Percentiles rank a stretch among this genome's conserved stretches.
These are phyloP conservation scores for Acipenser oxyrinchus DNA, from an alignment of 2,797 vertebrate genomes.

Conservation along the genomic window DNA sequence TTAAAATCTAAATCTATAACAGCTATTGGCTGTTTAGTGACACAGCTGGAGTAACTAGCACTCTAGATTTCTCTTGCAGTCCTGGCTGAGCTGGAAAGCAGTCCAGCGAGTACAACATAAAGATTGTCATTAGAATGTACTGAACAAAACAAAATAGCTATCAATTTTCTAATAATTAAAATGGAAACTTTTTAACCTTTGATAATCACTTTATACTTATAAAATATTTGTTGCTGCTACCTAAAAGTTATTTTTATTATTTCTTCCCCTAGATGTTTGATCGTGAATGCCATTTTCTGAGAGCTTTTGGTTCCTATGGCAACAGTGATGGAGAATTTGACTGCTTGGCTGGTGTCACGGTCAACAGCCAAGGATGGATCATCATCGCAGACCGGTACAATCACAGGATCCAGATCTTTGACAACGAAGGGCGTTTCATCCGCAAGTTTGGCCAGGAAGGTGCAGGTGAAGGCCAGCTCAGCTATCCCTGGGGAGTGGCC, in stretches of 20 bases:
- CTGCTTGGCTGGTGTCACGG: conserved; percentile 7
- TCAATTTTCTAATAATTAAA: too few species aligned
- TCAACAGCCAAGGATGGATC: conserved; percentile 11
- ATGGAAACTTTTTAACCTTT: too few species aligned
- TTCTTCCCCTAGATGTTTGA: conserved; percentile 9
- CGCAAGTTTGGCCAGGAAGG: conserved; percentile 3
- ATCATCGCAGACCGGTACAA: conserved; percentile 9
- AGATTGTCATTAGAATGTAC: too few species aligned
- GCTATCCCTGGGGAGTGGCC: conserved; percentile 8
- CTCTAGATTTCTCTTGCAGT: too few species aligned
- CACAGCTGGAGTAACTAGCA: too few species aligned
- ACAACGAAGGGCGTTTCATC: conserved; percentile 4
- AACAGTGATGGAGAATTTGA: conserved; percentile 7
- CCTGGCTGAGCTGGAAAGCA: too few species aligned
- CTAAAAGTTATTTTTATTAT: neutral
- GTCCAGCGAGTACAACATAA: too few species aligned
- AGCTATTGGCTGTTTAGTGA: too few species aligned
- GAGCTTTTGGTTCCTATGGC: neutral
- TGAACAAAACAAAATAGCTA: too few species aligned
- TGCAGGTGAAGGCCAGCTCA: neutral
- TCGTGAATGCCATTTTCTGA: neutral
- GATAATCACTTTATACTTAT: neutral
- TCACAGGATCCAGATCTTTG: conserved; percentile 9
- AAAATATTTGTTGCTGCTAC: conserved; percentile 2
- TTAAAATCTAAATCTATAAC: too few species aligned